Base-by-base conservation (phyloP, 2,797 vertebrate genomes). In the Lithobates pipiens region DNA sequence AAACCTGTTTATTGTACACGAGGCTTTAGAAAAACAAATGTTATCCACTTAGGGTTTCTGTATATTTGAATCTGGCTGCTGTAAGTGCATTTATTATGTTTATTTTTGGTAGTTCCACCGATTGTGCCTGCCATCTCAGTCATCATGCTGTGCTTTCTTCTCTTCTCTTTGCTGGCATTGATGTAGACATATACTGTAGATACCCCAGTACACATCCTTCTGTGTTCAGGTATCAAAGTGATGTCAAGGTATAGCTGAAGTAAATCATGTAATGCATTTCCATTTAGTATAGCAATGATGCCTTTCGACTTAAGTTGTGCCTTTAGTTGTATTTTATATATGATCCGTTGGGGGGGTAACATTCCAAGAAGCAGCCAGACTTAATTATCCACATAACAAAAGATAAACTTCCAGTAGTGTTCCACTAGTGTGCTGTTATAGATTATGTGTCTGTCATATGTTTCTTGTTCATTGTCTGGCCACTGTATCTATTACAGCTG, bases 211-310 rank as follows among this genome's bases (percentile, higher is more conserved):
- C 15, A 80, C 29, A 69, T 36, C 9, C 34, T 78, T 8, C 50
- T 69, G 57, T 61, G 68, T 21, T 34, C 18, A 72, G 6, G 36
- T 25, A 80, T 71, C 21, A 70, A 70, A 80, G 69, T 80, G 50
- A 11, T 72, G 57, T 50, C 18, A 10, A 57, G 29, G 18, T 61
- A 8, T 25, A 23, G 32, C 32, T 23, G 13, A 18, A 25, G 44
- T 1, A n/a, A 36, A 80, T 70, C 32, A n/a, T 13, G 25, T 15
- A 21, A 27, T 36, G 50, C 29, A n/a, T 54, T 80, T 39, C 29
- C 10, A 16, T 65, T 29, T 25, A 46, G 21, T 13, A 13, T 7
- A 50, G 57, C 3, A 25, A 7, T 39, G n/a, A 16, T 25, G 57
- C 2, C n/a, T 23, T 54, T 70, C 29, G n/a, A 21, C 6, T 39